phyloP scores from a whole-genome alignment of 2,113 vertebrate species.

The Thryonomys swinderianus region DNA sequence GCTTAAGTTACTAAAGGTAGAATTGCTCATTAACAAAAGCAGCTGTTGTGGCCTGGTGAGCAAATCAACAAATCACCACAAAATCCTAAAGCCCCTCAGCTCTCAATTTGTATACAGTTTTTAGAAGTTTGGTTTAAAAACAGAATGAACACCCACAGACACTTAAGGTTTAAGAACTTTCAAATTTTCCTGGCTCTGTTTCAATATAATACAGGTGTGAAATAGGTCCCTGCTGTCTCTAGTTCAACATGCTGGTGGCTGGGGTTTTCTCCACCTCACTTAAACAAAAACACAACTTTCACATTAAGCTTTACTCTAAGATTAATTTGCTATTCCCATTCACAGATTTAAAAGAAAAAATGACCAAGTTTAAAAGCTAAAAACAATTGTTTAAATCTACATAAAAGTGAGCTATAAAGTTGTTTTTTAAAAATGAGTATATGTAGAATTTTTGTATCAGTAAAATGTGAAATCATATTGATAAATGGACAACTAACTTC shows the following conservation, averaged over 20 bases:
- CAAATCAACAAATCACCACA: constrained; percentile 76
- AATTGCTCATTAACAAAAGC: constrained; percentile 82
- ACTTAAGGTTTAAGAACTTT: constrained; percentile 82
- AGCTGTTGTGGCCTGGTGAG: constrained; percentile 81
- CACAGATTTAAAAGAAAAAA: constrained; percentile 83
- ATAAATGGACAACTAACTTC: constrained; percentile 72
- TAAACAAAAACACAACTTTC: constrained; percentile 75
- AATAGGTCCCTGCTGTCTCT: constrained; percentile 70
- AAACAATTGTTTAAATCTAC: constrained; percentile 76
- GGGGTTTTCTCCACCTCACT: constrained; percentile 70
- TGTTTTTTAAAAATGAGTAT: constrained; percentile 76
- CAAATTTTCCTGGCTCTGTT: constrained; percentile 84
- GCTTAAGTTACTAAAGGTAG: constrained; percentile 80
- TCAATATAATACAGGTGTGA: constrained; percentile 78
- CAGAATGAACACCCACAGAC: constrained; percentile 82
- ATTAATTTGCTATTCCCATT: constrained; percentile 78
- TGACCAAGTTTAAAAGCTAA: constrained; percentile 81
- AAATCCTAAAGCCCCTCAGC: constrained; percentile 80
- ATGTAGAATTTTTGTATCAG: constrained; percentile 72
- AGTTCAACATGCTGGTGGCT: constrained; percentile 72
- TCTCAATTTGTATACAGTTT: constrained; percentile 80
- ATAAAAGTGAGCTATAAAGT: constrained; percentile 63
- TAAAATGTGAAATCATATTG: constrained; percentile 70
- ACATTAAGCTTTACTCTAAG: constrained; percentile 75
- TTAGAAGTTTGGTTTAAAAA: constrained; percentile 72